phyloP scores from a whole-genome alignment of 2,113 vertebrate genomes.

The Brienomyrus brachyistius region DNA sequence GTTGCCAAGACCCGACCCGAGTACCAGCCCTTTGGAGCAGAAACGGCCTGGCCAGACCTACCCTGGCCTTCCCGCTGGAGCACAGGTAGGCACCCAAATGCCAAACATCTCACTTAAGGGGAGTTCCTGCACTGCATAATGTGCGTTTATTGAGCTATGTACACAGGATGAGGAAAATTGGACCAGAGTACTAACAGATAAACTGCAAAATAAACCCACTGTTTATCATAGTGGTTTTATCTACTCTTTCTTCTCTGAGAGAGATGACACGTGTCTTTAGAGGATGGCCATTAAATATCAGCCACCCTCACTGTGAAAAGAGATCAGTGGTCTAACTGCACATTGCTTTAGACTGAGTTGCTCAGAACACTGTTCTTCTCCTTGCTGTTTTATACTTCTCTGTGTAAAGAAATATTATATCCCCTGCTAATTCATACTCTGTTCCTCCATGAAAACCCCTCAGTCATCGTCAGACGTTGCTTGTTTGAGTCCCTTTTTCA shows the following conservation, averaged over 20 bases:
- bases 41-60: conserved; percentile 77
- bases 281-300: not conserved
- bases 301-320: not conserved
- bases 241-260: not conserved
- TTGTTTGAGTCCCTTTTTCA: not conserved
- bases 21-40: conserved; percentile 75
- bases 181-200: not conserved
- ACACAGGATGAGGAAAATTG: not conserved
- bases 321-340: not conserved
- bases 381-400: not conserved
- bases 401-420: not conserved
- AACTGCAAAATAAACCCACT: not conserved
- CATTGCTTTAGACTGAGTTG: not conserved
- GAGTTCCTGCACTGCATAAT: not conserved
- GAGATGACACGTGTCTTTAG: not conserved
- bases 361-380: not conserved
- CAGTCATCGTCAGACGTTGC: not conserved
- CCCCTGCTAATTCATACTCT: not conserved
- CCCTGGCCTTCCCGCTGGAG: conserved; percentile 76
- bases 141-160: not conserved
- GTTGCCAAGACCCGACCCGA: conserved; percentile 69
- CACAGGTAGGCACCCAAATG: conserved; percentile 67
- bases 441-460: not conserved
- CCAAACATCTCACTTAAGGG: too few relatives aligned
- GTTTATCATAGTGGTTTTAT: not conserved